phyloP scores from a whole-genome alignment of 1,140 invertebrate species.

The Potamilus streckersoni region DNA sequence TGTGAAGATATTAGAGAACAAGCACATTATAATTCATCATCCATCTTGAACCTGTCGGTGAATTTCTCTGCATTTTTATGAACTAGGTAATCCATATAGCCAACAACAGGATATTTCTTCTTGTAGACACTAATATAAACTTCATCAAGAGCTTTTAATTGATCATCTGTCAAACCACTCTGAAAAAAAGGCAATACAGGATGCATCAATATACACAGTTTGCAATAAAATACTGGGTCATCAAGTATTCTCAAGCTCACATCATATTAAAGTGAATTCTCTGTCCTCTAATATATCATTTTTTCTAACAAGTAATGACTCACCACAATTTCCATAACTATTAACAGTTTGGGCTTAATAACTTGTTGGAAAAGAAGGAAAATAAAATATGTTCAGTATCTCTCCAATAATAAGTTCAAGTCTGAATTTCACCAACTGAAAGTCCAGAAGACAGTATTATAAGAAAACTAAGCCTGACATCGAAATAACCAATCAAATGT shows the following conservation, averaged over 20 bases:
- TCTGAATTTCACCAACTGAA: too few species aligned
- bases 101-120: constrained; percentile 63
- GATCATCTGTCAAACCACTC: constrained; percentile 48
- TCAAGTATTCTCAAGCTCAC: neutral
- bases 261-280: neutral
- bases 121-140: constrained; percentile 55
- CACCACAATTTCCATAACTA: neutral
- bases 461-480: too few species aligned
- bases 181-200: constrained; percentile 38
- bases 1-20: neutral
- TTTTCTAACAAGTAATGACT: neutral
- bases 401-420: too few species aligned
- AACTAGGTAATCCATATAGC: constrained; percentile 62
- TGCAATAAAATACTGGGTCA: neutral
- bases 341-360: neutral
- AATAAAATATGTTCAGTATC: too few species aligned
- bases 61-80: constrained; percentile 45
- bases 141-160: constrained; percentile 57
- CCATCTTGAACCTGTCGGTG: constrained; percentile 23
- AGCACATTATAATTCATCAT: constrained; percentile 24
- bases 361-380: too few species aligned
- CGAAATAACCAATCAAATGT: too few species aligned
- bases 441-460: too few species aligned
- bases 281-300: neutral
- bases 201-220: neutral